Evolutionary conservation across 2,113 vertebrate species (phyloP).

Genomic region (Seriola quinqueradiata): DNA sequence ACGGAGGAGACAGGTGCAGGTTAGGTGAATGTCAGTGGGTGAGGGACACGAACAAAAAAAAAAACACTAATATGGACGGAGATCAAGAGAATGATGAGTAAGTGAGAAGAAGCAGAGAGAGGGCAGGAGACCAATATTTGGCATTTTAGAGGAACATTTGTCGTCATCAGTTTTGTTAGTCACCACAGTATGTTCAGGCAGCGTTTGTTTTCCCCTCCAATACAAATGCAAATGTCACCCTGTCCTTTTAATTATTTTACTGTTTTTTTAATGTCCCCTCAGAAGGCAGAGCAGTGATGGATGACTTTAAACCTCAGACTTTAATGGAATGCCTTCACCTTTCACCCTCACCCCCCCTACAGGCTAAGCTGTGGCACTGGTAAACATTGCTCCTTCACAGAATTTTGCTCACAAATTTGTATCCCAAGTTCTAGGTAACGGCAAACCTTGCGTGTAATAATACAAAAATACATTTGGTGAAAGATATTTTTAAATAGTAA

Average conservation of each 20-base stretch:
- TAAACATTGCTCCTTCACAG: slow-evolving; percentile 28
- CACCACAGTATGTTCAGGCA: slow-evolving; percentile 40
- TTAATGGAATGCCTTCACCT: slow-evolving; percentile 52
- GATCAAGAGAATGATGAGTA: slow-evolving; percentile 36
- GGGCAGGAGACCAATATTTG: slow-evolving; percentile 53
- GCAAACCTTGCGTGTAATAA: slow-evolving; percentile 1
- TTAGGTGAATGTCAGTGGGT: slow-evolving; percentile 20
- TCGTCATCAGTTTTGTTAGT: slow-evolving; percentile 60
- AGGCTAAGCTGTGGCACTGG: slow-evolving; percentile 18
- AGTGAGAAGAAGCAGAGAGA: slow-evolving; percentile 22
- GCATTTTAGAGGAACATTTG: slow-evolving; percentile 59
- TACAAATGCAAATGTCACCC: slow-evolving; percentile 69
- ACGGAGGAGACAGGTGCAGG: slow-evolving; percentile 13
- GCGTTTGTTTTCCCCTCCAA: slow-evolving; percentile 40
- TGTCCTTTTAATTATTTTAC: slow-evolving; percentile 59
- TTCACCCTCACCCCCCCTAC: neutral
- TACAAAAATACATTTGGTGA: slow-evolving; percentile 21
- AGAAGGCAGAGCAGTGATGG: slow-evolving; percentile 41
- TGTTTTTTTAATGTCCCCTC: slow-evolving; percentile 13
- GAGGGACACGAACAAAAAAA: slow-evolving; percentile 1
- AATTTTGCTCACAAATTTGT: slow-evolving; percentile 8
- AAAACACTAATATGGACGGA: neutral
- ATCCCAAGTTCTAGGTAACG: neutral
- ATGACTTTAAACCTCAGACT: slow-evolving; percentile 37
- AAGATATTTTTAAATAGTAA: slow-evolving; percentile 18